These are phyloP conservation scores for Syngnathus rostellatus DNA, from an alignment of 2,797 vertebrate species.

Conservation along the genomic window DNA sequence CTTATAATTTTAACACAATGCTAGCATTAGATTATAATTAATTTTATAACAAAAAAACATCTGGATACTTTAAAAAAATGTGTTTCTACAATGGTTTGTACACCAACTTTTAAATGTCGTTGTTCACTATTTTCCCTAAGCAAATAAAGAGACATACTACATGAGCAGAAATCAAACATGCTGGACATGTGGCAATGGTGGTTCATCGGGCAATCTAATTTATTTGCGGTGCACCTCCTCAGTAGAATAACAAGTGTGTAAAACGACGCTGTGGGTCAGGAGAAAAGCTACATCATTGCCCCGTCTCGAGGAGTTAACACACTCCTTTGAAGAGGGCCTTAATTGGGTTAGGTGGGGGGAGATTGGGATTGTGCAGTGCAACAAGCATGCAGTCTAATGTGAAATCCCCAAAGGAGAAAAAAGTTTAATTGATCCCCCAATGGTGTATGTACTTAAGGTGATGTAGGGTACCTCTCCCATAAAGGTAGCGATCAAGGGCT, in stretches of 20 bases:
- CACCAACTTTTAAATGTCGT: background rate
- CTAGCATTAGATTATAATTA: background rate
- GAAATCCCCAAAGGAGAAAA: slow-evolving; percentile 47
- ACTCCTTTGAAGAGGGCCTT: slow-evolving; percentile 65
- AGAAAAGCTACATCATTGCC: slow-evolving; percentile 51
- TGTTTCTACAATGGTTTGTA: background rate
- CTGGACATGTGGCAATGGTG: slow-evolving; percentile 5
- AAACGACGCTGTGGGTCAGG: slow-evolving; percentile 19
- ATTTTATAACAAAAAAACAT: background rate
- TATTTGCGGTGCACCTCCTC: slow-evolving; percentile 5
- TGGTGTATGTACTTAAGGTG: slow-evolving; percentile 33
- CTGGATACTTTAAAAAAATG: background rate
- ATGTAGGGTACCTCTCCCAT: slow-evolving; percentile 33
- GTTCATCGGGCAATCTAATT: slow-evolving; percentile 17
- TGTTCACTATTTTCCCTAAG: background rate
- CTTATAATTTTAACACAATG: background rate
- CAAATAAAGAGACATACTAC: background rate
- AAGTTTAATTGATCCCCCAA: slow-evolving; percentile 64
- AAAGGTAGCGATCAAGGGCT: slow-evolving; percentile 19
- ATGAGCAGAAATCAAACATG: background rate
- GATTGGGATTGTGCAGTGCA: slow-evolving; percentile 12
- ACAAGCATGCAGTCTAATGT: slow-evolving; percentile 22
- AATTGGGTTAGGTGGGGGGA: slow-evolving; percentile 54
- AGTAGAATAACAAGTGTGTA: slow-evolving; percentile 17
- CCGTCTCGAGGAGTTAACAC: slow-evolving; percentile 57